Base-by-base conservation (phyloP, 2,113 vertebrate species). In the Amblyopsis rosae region DNA sequence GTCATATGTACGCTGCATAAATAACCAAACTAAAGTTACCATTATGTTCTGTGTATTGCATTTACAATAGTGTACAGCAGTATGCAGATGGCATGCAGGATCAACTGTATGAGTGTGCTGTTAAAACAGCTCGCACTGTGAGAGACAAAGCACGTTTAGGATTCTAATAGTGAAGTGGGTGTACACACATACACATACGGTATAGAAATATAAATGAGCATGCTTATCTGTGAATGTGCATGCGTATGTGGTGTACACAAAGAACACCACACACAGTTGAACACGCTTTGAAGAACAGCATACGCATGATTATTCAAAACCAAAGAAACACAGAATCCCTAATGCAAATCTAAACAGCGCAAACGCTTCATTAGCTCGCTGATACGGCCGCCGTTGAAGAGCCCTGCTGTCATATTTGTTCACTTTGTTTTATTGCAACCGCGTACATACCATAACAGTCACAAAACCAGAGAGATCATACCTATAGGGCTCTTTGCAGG, bases 221-320 rank as follows among this genome's bases (percentile, higher is more conserved):
- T 41, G 35, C 35, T 41, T 41, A 41, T 41, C 35, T 41, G 13
- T 12, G 49, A 13, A 9, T 10, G 49, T 50, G 49, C 49, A 50
- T 50, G 48, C 48, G 35, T 41, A 41, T 12, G 9, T 50, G 10
- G 13, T 11, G 49, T 50, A 50, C 10, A 50, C 49, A 50, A 41
- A 41, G 35, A 13, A 13, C 7, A 50, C 10, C 26, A 50, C 49
- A 12, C 11, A 50, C 49, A 12, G 26, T 26, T 26, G 26, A 50
- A 50, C 49, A 50, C 49, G 1, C 12, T 12, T 13, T 12, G 12
- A 41, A 41, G 7, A 41, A 41, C 7, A 41, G 35, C 59, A 3
- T 78, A 85, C 78, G 80, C 61, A 32, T 65, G 81, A 80, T 80
- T 82, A 86, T 63, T 67, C n/a, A 50, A 76, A 59, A 81, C 79